A percentile compares a stretch with the other conserved stretches of the same genome.
These are phyloP conservation scores for Lagodon rhomboides DNA, from an alignment of 2,797 vertebrate species.

Conservation along the genomic window DNA sequence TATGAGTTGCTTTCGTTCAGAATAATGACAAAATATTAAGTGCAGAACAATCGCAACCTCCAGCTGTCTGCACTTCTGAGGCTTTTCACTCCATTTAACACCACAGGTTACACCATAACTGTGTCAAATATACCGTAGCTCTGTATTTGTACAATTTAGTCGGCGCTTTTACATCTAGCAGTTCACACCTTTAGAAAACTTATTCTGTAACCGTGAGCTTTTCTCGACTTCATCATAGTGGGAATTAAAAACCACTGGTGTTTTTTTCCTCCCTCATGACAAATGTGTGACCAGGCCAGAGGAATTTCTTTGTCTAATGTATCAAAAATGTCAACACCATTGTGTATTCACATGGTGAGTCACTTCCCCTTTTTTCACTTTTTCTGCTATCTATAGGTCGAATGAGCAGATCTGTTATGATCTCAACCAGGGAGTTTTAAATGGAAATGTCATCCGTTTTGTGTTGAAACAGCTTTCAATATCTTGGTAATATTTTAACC, in stretches of 20 bases:
- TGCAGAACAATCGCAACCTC: background rate
- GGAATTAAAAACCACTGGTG: background rate
- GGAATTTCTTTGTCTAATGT: slow-evolving; percentile 26
- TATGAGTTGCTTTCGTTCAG: background rate
- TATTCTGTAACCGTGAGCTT: background rate
- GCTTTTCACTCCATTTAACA: background rate
- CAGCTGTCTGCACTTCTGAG: background rate
- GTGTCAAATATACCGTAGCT: slow-evolving; percentile 1
- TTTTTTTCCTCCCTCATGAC: background rate
- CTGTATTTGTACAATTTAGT: background rate
- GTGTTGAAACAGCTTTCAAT: background rate
- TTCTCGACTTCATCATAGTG: background rate
- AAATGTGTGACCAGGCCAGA: background rate
- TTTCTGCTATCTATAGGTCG: slow-evolving; percentile 1
- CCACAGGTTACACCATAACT: background rate
- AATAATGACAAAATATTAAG: too few species aligned
- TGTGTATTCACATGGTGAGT: slow-evolving; percentile 18
- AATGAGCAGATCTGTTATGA: slow-evolving; percentile 2
- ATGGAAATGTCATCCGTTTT: background rate
- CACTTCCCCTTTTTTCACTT: slow-evolving; percentile 39
- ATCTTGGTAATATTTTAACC: background rate
- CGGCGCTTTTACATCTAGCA: background rate
- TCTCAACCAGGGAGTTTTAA: slow-evolving; percentile 23
- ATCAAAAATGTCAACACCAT: slow-evolving; percentile 26
- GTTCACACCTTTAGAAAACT: background rate